phyloP scores from a whole-genome alignment of 2,797 vertebrate species.

The Lutjanus argentimaculatus region DNA sequence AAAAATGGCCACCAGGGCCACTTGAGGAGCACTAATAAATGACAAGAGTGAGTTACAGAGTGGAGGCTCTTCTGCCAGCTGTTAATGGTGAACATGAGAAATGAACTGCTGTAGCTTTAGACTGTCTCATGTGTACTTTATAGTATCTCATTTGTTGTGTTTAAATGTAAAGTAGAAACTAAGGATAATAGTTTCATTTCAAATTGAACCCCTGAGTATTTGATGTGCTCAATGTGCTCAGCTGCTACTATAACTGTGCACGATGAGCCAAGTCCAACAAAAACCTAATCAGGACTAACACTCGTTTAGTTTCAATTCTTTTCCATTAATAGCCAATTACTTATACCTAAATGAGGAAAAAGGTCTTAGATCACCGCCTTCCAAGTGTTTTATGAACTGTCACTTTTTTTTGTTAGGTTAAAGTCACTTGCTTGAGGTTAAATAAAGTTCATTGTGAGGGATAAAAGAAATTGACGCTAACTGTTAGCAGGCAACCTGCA shows the following conservation, averaged over 20 bases:
- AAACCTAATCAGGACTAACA: not conserved
- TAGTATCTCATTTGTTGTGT: not conserved
- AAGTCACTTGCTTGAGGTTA: not conserved
- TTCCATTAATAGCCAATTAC: not conserved
- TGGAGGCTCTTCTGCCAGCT: not conserved
- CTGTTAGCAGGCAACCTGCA: not conserved
- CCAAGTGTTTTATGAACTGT: not conserved
- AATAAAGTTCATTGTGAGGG: not conserved
- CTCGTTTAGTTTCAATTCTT: no score
- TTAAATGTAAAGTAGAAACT: conserved; percentile 14
- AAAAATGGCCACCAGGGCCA: conserved; percentile 7
- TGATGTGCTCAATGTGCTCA: not conserved
- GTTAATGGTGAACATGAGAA: conserved; percentile 6
- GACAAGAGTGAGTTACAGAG: conserved; percentile 11
- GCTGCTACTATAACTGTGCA: not conserved
- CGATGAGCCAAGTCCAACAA: not conserved
- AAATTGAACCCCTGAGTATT: conserved; percentile 14
- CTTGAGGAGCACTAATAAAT: not conserved
- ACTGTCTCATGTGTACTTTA: conserved; percentile 1
- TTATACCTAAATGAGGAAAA: no score
- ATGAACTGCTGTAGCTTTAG: not conserved
- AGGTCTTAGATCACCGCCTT: no score
- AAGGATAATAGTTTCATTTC: conserved; percentile 6
- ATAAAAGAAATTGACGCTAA: not conserved
- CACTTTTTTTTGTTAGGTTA: not conserved